phyloP scores from a whole-genome alignment of 2,113 vertebrate species.

The Chaenogobius annularis region DNA sequence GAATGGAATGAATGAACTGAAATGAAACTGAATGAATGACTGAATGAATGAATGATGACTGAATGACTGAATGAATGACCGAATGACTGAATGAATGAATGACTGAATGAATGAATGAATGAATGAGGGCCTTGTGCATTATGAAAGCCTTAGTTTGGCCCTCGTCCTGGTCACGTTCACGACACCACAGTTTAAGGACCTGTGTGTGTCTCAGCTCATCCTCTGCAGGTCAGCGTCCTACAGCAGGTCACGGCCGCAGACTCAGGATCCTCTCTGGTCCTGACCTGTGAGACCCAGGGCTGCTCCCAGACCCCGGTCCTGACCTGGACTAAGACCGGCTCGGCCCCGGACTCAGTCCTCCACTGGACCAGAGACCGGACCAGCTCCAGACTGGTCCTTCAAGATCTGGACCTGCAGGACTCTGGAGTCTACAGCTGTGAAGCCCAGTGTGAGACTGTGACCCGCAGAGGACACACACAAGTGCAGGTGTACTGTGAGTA shows the following conservation, averaged over 20 bases:
- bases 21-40: no score
- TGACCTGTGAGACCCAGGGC: slow-evolving; percentile 58
- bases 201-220: slow-evolving; percentile 49
- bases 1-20: no score
- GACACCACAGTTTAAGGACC: no score
- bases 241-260: slow-evolving; percentile 38
- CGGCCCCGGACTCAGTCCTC: slow-evolving; percentile 3
- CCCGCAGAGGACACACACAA: slow-evolving; percentile 29
- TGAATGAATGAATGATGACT: no score
- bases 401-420: slow-evolving; percentile 52
- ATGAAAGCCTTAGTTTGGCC: no score
- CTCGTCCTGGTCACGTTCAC: no score
- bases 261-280: slow-evolving; percentile 43
- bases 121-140: no score
- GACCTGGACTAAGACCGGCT: slow-evolving; percentile 58
- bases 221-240: slow-evolving; percentile 58
- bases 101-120: no score
- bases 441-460: slow-evolving; percentile 59
- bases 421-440: slow-evolving; percentile 63
- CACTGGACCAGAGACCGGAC: slow-evolving; percentile 15
- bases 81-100: no score
- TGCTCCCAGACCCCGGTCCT: slow-evolving; percentile 53
- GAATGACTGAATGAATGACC: no score
- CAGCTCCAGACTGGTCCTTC: slow-evolving; percentile 46
- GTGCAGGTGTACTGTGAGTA: slow-evolving; percentile 70